These are phyloP conservation scores for Zelleria hepariella DNA, from an alignment of 2,888 invertebrate genomes.

Conservation along the genomic window DNA sequence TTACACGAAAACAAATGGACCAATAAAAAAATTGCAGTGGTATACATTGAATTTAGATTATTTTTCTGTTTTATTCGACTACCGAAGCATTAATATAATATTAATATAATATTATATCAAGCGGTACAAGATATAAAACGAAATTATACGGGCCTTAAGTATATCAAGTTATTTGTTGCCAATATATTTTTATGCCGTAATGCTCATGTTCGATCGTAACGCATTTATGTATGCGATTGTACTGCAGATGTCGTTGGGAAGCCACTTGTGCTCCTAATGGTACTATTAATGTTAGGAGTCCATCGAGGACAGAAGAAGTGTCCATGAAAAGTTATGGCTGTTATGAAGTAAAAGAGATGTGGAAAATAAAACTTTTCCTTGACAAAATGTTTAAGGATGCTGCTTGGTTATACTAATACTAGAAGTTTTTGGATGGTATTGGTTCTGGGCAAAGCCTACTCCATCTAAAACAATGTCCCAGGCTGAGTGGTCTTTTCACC, in stretches of 20 bases:
- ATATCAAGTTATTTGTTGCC: conserved; percentile 23
- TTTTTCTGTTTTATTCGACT: too few relatives aligned
- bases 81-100: too few relatives aligned
- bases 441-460: too few relatives aligned
- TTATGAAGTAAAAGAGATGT: neutral
- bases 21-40: too few relatives aligned
- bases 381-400: too few relatives aligned
- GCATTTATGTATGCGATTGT: conserved; percentile 20
- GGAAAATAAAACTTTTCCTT: too few relatives aligned
- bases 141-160: conserved; percentile 21
- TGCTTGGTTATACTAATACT: too few relatives aligned
- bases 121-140: conserved; percentile 19
- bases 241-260: conserved; percentile 14
- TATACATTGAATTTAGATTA: too few relatives aligned
- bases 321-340: neutral
- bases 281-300: neutral
- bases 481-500: too few relatives aligned
- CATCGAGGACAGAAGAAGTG: neutral
- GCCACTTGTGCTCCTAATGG: conserved; percentile 5
- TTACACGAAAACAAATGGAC: too few relatives aligned
- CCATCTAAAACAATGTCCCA: too few relatives aligned
- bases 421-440: too few relatives aligned
- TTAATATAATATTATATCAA: neutral
- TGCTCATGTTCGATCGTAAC: conserved; percentile 17
- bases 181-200: conserved; percentile 24